These are phyloP conservation scores for Zeuzera pyrina DNA, from an alignment of 2,888 invertebrate genomes.

Conservation along the genomic window DNA sequence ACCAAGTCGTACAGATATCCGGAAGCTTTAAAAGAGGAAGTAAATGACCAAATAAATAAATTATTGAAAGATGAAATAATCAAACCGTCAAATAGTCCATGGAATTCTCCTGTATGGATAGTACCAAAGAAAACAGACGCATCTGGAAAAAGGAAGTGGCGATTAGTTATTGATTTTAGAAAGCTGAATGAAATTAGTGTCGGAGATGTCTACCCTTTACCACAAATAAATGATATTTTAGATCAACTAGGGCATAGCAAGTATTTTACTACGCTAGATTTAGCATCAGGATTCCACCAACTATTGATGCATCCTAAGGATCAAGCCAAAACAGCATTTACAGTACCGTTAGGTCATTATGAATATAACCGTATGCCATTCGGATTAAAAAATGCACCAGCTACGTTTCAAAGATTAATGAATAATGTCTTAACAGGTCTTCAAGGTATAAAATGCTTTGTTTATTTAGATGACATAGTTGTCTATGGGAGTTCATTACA, in stretches of 20 bases:
- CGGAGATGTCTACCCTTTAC: slow-evolving; percentile 16
- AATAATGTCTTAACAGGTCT: slow-evolving; percentile 21
- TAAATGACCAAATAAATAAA: slow-evolving; percentile 5
- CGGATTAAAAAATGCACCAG: slow-evolving; percentile 25
- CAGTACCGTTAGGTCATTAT: slow-evolving; percentile 18
- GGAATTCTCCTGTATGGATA: slow-evolving; percentile 19
- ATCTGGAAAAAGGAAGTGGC: slow-evolving; percentile 9
- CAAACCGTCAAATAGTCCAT: slow-evolving; percentile 16
- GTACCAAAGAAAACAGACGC: slow-evolving; percentile 18
- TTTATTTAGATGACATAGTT: slow-evolving; percentile 10
- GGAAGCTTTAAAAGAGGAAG: background rate
- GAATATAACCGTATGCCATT: slow-evolving; percentile 28
- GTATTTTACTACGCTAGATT: slow-evolving; percentile 18
- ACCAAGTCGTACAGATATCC: slow-evolving; percentile 1
- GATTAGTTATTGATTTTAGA: slow-evolving; percentile 11
- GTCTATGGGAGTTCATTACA: slow-evolving; percentile 9
- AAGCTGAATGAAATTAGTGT: slow-evolving; percentile 13
- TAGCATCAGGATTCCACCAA: slow-evolving; percentile 18
- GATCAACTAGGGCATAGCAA: slow-evolving; percentile 15
- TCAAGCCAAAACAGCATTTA: slow-evolving; percentile 2
- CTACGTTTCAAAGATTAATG: slow-evolving; percentile 31
- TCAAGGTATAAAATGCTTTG: slow-evolving; percentile 12
- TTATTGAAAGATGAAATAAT: slow-evolving; percentile 19
- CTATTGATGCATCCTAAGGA: slow-evolving; percentile 3
- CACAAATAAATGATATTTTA: slow-evolving; percentile 15